phyloP scores from a whole-genome alignment of 2,113 vertebrate genomes.

The Zosterops lateralis region DNA sequence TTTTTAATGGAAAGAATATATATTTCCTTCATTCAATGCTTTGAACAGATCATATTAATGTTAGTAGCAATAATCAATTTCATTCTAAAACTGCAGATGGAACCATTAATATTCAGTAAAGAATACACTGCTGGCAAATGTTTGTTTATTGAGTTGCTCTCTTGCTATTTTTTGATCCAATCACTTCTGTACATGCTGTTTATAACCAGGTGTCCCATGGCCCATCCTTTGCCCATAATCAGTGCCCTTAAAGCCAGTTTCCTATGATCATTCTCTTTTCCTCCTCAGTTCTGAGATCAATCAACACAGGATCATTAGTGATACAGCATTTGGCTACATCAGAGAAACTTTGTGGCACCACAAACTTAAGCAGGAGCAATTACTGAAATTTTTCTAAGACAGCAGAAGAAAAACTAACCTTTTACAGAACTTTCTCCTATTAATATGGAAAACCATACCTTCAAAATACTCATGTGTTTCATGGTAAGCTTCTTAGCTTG shows the following conservation, averaged over 20 bases:
- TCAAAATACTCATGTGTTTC: neutral
- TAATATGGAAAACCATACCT: neutral
- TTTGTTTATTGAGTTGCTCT: neutral
- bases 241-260: neutral
- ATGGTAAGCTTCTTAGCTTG: neutral
- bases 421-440: neutral
- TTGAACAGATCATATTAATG: neutral
- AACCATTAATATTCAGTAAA: constrained; percentile 18
- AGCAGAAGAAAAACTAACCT: neutral
- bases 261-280: neutral
- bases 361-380: neutral
- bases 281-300: neutral
- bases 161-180: neutral
- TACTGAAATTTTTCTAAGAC: neutral
- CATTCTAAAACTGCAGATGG: neutral
- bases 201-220: neutral
- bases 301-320: neutral
- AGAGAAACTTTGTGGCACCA: neutral
- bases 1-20: neutral
- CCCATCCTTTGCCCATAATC: neutral
- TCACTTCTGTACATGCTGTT: neutral
- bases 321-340: neutral
- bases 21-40: neutral
- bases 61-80: constrained; percentile 1
- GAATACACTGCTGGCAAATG: neutral